phyloP scores from a whole-genome alignment of 2,888 invertebrate species.

The Halictus ligatus region DNA sequence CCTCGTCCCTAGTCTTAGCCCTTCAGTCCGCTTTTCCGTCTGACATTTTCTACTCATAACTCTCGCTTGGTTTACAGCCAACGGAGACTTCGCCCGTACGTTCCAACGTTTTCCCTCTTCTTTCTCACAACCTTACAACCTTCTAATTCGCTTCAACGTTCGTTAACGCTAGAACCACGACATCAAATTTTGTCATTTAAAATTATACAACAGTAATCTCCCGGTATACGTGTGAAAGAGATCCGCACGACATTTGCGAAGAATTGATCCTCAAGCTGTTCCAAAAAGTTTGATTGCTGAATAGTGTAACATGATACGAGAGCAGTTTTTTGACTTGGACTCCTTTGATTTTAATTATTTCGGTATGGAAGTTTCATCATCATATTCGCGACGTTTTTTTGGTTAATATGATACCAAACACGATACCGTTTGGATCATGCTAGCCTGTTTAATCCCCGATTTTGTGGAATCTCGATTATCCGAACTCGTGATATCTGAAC shows the following conservation, averaged over 20 bases:
- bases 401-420: neutral
- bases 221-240: neutral
- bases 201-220: neutral
- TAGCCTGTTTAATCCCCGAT: no score
- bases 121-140: neutral
- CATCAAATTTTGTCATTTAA: neutral
- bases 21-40: constrained; percentile 14
- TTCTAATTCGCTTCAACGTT: neutral
- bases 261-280: neutral
- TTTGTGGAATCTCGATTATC: no score
- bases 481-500: no score
- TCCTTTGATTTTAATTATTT: neutral
- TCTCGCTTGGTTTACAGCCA: constrained; percentile 16
- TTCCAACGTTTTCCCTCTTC: neutral
- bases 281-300: no score
- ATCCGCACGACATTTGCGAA: no score
- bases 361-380: neutral
- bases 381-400: neutral
- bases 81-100: neutral
- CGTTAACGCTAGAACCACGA: neutral
- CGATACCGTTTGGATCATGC: no score
- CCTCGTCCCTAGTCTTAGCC: constrained; percentile 37
- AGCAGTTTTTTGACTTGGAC: no score
- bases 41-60: constrained; percentile 31
- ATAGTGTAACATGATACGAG: no score